Evolutionary conservation across 2,888 invertebrate species (phyloP), one percentile per base, ranked within the genome.

Genomic region (Lasioglossum vierecki): DNA sequence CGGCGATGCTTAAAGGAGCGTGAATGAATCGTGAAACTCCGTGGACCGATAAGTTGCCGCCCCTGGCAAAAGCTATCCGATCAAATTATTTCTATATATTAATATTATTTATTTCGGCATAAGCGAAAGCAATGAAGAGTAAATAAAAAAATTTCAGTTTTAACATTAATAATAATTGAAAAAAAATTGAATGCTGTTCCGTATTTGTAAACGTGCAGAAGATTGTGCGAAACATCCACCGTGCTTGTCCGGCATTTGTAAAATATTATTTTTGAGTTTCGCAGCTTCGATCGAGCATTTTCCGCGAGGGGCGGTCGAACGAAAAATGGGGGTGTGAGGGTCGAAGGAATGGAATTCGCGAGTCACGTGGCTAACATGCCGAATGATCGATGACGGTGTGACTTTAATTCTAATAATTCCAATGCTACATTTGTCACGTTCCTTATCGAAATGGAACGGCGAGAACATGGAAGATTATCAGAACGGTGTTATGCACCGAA

Each of bases 371-470:
- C 70, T 81, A 80, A 81, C 79, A 79, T 76, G 80, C 86, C 79
- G 49, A 83, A 79, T 86, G 86, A 87, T 86, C 86, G 87, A 87
- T 87, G 87, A 80, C 66, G 71, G 81, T 83, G 86, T 79, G 80
- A 79, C 76, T 87, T 86, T 86, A 79, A 86, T 85, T 86, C 82
- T 82, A 82, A 86, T 85, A 85, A 85, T 85, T 85, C 86, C 86
- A 82, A 74, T 82, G 85, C 82, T 85, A 85, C 86, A 82, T 86
- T 85, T 79, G 86, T 86, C 86, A 85, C 82, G 82, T 82, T 86
- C 44, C 82, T 86, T 86, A 86, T 86, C 86, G 74, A 87, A 87
- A 87, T 86, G 87, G 87, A 83, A 63, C 87, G 86, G 72, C 86
- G 80, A 79, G 80, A 83, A 86, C 83, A 87, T 81, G 86, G 66